Evolutionary conservation across 2,797 vertebrate genomes (phyloP), one percentile per base, ranked within the genome.

Genomic region (Gymnothorax javanicus): DNA sequence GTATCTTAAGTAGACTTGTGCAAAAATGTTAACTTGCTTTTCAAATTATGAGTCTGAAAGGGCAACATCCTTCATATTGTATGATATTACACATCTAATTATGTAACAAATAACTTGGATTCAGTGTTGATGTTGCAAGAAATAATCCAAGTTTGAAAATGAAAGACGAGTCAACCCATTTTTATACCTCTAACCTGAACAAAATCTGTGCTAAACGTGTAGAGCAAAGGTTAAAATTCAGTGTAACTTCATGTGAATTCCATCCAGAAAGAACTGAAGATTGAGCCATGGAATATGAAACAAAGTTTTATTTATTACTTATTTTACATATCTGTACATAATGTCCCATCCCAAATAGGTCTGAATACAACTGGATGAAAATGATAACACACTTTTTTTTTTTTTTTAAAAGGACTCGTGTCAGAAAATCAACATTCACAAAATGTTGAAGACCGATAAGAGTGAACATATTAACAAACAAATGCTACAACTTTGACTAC

Each of bases 271-370:
- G 15, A 85, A 89, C 69, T 69, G 62, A 82, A 86, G 27, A 94
- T 92, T 92, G 93, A 93, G 91, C 93, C 91, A 77, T 93, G 86
- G 91, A 95, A 91, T 99, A 99, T 95, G 97, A 99, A 99, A 99
- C 97, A 99, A 99, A 95, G 96, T 98, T 97, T 94, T 94, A 96
- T 95, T 95, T 96, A 67, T 67, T 67, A 67, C 98, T 99, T 98
- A 99, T 99, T 99, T 99, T 99, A 99, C 98, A 99, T 98, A 97
- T 99, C 97, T 99, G 95, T 99, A 99, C 98, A 99, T 97, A 98
- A 96, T 97, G 97, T 97, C 95, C 95, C 92, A 94, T 95, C 94
- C 96, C 94, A 97, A 96, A 97, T 96, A 97, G 97, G 96, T 97
- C 96, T 96, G 95, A 97, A 96, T 96, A 97, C 97, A 97, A 95